These are phyloP conservation scores for Tetraneura akinire DNA, from an alignment of 1,140 invertebrate species.

Conservation along the genomic window DNA sequence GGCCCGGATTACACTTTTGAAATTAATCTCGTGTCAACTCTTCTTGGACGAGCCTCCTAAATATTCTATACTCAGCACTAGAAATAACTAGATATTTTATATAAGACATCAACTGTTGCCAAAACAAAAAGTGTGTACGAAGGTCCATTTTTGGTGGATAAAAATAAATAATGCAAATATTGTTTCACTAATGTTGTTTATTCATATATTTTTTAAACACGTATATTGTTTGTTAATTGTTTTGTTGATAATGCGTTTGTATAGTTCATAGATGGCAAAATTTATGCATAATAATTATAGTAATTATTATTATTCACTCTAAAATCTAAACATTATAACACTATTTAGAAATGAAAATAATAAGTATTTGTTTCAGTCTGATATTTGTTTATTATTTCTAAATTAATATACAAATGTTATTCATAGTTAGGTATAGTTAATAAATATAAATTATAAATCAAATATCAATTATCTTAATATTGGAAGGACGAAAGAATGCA, in stretches of 20 bases:
- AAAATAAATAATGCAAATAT: not conserved
- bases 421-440: too few species aligned
- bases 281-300: not conserved
- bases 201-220: not conserved
- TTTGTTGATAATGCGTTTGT: not conserved
- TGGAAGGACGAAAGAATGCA: too few species aligned
- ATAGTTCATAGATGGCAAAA: not conserved
- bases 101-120: not conserved
- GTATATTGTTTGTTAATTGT: not conserved
- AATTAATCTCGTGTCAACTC: conserved; percentile 27
- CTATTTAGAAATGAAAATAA: too few species aligned
- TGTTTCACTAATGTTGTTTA: not conserved
- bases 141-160: not conserved
- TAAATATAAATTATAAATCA: too few species aligned
- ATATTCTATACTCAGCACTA: not conserved
- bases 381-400: too few species aligned
- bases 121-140: not conserved
- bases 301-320: not conserved
- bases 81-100: conserved; percentile 1
- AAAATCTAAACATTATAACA: too few species aligned
- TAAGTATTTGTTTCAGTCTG: too few species aligned
- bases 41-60: not conserved
- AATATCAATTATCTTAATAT: too few species aligned
- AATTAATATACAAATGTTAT: too few species aligned
- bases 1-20: not conserved